These are phyloP conservation scores for Origma solitaria DNA, from an alignment of 2,113 vertebrate species.

Conservation along the genomic window DNA sequence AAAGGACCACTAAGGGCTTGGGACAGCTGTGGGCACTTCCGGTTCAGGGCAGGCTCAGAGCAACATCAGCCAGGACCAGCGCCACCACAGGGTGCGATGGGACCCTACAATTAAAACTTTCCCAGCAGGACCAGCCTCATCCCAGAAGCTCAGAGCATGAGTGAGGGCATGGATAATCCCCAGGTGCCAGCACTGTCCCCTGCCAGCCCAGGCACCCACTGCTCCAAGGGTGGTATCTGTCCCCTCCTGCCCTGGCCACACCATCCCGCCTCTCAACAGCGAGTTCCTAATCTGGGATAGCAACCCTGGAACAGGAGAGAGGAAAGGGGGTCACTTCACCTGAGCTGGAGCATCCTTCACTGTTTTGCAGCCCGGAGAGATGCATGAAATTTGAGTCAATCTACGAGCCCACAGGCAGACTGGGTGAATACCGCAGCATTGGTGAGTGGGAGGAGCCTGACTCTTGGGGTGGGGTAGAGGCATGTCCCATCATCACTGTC, in stretches of 20 bases:
- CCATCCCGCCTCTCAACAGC: not conserved
- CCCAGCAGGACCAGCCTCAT: not conserved
- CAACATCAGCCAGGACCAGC: not conserved
- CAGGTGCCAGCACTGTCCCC: not conserved
- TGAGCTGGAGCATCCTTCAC: not conserved
- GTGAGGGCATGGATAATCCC: not conserved
- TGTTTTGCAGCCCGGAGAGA: not conserved
- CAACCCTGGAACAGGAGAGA: rapidly evolving
- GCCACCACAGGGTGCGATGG: not conserved
- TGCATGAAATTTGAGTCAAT: not conserved
- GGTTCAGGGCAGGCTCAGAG: not conserved
- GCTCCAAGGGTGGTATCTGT: not conserved
- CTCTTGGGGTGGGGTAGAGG: rapidly evolving
- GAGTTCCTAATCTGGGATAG: not conserved
- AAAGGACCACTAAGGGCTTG: not conserved
- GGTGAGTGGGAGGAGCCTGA: not conserved
- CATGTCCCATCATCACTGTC: not conserved
- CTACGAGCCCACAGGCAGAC: not conserved
- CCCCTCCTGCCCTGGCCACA: not conserved
- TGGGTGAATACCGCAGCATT: not conserved
- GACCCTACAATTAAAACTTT: not conserved
- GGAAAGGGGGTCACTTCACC: not conserved
- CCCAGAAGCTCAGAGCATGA: not conserved
- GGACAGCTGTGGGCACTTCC: not conserved
- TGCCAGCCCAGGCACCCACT: not conserved